phyloP scores from a whole-genome alignment of 2,113 vertebrate genomes.

The Camelus dromedarius region DNA sequence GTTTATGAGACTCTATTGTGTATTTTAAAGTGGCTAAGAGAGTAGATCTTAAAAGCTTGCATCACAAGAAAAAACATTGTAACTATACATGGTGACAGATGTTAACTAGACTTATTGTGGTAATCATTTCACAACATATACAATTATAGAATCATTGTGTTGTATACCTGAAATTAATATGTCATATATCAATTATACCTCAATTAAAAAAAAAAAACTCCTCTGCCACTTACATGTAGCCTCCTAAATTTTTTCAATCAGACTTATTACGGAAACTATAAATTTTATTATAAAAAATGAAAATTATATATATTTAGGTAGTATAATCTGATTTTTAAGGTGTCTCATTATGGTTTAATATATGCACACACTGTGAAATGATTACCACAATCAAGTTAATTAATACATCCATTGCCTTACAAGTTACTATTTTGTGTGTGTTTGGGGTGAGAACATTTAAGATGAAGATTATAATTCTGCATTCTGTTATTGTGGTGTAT shows the following conservation, averaged over 20 bases:
- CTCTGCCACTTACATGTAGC: background rate
- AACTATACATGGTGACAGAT: background rate
- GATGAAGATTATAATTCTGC: background rate
- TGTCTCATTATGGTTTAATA: background rate
- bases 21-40: slow-evolving; percentile 2
- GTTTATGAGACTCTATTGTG: background rate
- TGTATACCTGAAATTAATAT: background rate
- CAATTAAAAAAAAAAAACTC: background rate
- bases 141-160: background rate
- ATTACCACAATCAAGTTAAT: background rate
- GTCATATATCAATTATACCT: background rate
- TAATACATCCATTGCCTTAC: background rate
- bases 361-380: background rate
- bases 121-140: background rate
- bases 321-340: background rate
- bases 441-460: background rate
- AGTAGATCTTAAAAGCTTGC: background rate
- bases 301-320: background rate
- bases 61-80: background rate
- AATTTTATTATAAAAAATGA: background rate
- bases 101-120: background rate
- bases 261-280: too few relatives aligned
- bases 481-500: background rate
- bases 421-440: background rate
- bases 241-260: background rate